phyloP scores from a whole-genome alignment of 2,888 invertebrate genomes.

The Drosophila crucigera region DNA sequence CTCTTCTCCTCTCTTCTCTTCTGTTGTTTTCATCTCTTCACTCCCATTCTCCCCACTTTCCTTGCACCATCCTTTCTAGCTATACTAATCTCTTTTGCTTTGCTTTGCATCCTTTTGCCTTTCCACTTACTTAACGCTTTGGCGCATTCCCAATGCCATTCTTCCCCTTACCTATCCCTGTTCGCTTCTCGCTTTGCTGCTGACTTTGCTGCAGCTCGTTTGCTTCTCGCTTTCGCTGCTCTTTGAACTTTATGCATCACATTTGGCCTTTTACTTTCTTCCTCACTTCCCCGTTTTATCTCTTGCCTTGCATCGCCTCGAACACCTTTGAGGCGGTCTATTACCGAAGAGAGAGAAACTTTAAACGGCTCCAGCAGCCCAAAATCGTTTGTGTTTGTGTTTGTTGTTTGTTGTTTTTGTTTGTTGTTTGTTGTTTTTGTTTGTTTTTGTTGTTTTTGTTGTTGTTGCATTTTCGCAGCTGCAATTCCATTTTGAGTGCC shows the following conservation, averaged over 20 bases:
- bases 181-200: neutral
- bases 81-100: neutral
- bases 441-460: neutral
- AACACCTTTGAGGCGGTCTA: conserved; percentile 11
- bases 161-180: neutral
- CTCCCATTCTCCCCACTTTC: neutral
- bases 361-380: neutral
- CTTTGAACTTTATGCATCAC: neutral
- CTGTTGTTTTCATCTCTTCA: neutral
- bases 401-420: neutral
- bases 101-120: neutral
- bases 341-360: neutral
- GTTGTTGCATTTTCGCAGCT: conserved; percentile 14
- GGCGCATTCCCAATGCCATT: neutral
- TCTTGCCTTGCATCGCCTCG: neutral
- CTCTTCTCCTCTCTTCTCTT: neutral
- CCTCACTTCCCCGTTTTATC: neutral
- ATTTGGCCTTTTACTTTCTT: neutral
- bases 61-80: neutral
- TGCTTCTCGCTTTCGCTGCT: neutral
- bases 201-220: neutral
- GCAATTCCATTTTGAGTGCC: conserved; percentile 49
- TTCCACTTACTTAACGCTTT: neutral
- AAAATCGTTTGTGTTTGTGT: conserved; percentile 1
- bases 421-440: neutral